phyloP scores from a whole-genome alignment of 2,888 invertebrate genomes.

The Acleris sparsana region DNA sequence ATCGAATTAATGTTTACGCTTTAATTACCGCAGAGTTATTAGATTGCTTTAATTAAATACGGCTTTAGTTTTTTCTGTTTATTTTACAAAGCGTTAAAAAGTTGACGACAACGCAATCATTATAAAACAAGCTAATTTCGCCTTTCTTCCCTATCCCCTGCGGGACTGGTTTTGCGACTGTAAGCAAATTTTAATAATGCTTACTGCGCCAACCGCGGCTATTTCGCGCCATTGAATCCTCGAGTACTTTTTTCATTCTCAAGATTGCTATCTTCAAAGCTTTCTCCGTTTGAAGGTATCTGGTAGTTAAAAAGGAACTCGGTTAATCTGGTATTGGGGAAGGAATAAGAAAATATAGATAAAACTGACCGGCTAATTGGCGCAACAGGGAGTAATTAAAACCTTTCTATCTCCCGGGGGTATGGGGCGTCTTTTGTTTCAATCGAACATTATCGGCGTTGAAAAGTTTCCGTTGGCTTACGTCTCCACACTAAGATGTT shows the following conservation, averaged over 20 bases:
- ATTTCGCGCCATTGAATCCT: conserved; percentile 70
- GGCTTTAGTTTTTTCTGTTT: conserved; percentile 34
- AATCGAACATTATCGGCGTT: conserved; percentile 33
- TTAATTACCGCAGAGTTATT: conserved; percentile 30
- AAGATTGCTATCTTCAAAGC: conserved; percentile 40
- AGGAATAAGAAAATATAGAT: conserved; percentile 14
- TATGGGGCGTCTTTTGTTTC: conserved; percentile 19
- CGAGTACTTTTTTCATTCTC: conserved; percentile 58
- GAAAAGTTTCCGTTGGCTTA: conserved; percentile 49
- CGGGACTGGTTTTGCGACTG: conserved; percentile 61
- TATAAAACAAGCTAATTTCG: conserved; percentile 69
- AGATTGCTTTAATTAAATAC: conserved; percentile 33
- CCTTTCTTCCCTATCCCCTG: conserved; percentile 64
- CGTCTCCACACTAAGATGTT: conserved; percentile 52
- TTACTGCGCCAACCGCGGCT: conserved; percentile 62
- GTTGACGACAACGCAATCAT: conserved; percentile 62
- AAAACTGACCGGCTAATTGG: conserved; percentile 12
- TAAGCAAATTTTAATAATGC: conserved; percentile 77
- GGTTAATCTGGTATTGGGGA: conserved; percentile 46
- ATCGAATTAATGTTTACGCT: conserved; percentile 17
- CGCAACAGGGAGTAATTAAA: conserved; percentile 20
- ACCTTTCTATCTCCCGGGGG: conserved; percentile 1
- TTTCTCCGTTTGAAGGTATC: conserved; percentile 38
- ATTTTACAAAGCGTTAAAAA: conserved; percentile 44
- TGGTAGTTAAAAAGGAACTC: conserved; percentile 41